phyloP scores from a whole-genome alignment of 2,797 vertebrate genomes.

The Thripadectes ignobilis region DNA sequence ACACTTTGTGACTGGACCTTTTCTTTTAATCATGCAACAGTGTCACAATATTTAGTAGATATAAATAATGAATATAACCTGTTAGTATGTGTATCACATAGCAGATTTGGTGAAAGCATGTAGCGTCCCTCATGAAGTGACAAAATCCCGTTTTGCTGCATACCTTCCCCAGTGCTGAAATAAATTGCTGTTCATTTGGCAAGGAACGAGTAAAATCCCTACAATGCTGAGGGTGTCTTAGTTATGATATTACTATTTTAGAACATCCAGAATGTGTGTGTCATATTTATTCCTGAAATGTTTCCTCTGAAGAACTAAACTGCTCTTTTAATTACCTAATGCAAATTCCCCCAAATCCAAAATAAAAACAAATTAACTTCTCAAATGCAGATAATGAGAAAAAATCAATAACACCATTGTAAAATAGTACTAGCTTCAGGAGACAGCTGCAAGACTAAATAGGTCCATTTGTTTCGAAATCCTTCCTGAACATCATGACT shows the following conservation, averaged over 20 bases:
- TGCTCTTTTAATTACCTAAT: background rate
- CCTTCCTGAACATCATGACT: slow-evolving; percentile 65
- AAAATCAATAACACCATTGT: slow-evolving; percentile 46
- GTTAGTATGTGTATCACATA: background rate
- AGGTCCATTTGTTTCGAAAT: slow-evolving; percentile 63
- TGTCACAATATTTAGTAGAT: background rate
- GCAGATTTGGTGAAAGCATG: background rate
- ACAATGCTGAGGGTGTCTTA: background rate
- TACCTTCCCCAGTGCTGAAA: background rate
- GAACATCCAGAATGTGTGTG: background rate
- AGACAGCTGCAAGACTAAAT: slow-evolving; percentile 54
- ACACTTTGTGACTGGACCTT: background rate
- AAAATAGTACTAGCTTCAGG: slow-evolving; percentile 9
- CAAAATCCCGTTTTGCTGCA: background rate
- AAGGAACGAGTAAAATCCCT: slow-evolving; percentile 1
- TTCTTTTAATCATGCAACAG: background rate
- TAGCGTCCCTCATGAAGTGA: background rate
- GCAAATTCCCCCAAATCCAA: background rate
- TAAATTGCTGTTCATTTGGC: background rate
- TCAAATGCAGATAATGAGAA: slow-evolving; percentile 23
- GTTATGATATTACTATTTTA: background rate
- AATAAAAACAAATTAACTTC: slow-evolving; percentile 14
- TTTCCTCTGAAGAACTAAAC: background rate
- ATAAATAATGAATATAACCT: background rate
- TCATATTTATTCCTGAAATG: background rate